phyloP scores from a whole-genome alignment of 2,888 invertebrate species.

The Caenorhabditis becei region DNA sequence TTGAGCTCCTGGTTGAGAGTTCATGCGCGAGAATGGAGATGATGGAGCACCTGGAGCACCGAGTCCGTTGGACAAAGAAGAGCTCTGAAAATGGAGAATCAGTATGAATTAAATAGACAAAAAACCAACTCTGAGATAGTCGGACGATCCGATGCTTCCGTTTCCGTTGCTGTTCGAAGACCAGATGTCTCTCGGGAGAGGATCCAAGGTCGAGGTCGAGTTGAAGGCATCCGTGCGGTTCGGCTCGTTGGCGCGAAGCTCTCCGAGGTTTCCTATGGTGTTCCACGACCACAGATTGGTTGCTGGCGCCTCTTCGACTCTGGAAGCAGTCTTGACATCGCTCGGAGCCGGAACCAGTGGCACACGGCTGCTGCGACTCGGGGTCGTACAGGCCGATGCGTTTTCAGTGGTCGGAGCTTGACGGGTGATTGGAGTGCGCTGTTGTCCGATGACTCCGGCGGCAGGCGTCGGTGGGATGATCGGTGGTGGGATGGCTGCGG shows the following conservation, averaged over 20 bases:
- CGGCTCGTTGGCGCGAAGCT: slow-evolving; percentile 38
- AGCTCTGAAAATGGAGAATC: slow-evolving; percentile 25
- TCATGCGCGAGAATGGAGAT: slow-evolving; percentile 18
- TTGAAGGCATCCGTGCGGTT: slow-evolving; percentile 31
- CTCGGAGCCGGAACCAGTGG: slow-evolving; percentile 41
- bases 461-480: slow-evolving; percentile 59
- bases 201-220: slow-evolving; percentile 23
- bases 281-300: slow-evolving; percentile 63
- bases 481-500: slow-evolving; percentile 51
- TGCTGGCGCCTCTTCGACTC: slow-evolving; percentile 32
- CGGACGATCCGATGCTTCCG: slow-evolving; percentile 35
- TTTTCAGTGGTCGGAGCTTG: slow-evolving; percentile 14
- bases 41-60: background rate
- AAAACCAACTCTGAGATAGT: slow-evolving; percentile 43
- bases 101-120: background rate
- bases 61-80: slow-evolving; percentile 6
- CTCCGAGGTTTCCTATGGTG: slow-evolving; percentile 53
- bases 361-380: slow-evolving; percentile 27
- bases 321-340: background rate
- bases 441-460: slow-evolving; percentile 69
- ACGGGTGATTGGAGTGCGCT: slow-evolving; percentile 33
- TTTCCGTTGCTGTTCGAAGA: slow-evolving; percentile 44
- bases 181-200: slow-evolving; percentile 58
- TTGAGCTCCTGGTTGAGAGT: slow-evolving; percentile 26
- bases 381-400: slow-evolving; percentile 31